A percentile compares a stretch with the other conserved stretches of the same genome.
Evolutionary conservation across 2,113 vertebrate species (phyloP).

Genomic region (Hypanus sabinus): DNA sequence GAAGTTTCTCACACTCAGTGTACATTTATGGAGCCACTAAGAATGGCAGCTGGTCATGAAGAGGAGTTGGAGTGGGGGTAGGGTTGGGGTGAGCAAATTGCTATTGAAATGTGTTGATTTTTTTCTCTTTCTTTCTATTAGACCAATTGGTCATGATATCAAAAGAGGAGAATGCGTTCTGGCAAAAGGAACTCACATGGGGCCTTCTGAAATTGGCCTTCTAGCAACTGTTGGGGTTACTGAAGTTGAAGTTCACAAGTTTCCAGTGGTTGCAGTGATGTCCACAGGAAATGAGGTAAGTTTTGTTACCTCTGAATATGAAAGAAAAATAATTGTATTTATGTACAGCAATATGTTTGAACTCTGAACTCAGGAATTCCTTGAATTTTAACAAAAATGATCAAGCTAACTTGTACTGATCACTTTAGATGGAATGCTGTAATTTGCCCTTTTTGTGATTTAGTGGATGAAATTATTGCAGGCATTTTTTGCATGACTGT

Average conservation of each 20-base stretch:
- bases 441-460: not conserved
- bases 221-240: conserved; percentile 96
- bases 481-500: not conserved
- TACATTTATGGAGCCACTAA: no score
- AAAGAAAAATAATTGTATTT: not conserved
- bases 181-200: conserved; percentile 97
- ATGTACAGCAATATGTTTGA: not conserved
- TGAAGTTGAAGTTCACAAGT: conserved; percentile 97
- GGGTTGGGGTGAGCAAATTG: not conserved
- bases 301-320: not conserved
- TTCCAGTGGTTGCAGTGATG: conserved; percentile 97
- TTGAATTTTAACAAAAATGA: not conserved
- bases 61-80: not conserved
- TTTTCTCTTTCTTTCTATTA: conserved; percentile 49
- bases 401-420: not conserved
- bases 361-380: not conserved
- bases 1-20: no score
- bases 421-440: not conserved
- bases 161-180: conserved; percentile 96
- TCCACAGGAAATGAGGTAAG: conserved; percentile 96
- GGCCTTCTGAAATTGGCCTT: conserved; percentile 92
- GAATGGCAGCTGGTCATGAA: no score
- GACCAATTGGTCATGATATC: conserved; percentile 97
- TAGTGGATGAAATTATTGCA: not conserved
- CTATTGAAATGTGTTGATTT: not conserved